Evolutionary conservation across 2,888 invertebrate genomes (phyloP).

Genomic region (Stenurella melanura): DNA sequence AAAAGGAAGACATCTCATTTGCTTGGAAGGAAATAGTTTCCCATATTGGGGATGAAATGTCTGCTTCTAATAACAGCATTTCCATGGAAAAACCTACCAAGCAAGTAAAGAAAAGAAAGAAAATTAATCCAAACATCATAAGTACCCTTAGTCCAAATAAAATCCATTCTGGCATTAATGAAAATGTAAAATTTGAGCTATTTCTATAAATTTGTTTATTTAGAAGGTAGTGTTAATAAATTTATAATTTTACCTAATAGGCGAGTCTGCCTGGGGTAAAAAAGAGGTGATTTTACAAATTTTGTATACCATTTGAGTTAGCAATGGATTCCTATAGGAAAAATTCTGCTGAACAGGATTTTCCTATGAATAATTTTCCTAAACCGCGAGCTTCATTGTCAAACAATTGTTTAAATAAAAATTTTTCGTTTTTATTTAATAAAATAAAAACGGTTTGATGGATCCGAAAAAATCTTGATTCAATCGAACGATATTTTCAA

Average conservation of each 20-base stretch:
- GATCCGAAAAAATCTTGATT: no score
- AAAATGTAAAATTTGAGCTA: constrained; percentile 49
- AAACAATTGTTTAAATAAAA: no score
- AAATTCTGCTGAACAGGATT: no score
- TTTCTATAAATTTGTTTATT: constrained; percentile 41
- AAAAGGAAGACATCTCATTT: constrained; percentile 82
- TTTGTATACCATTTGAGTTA: no score
- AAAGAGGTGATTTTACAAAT: no score
- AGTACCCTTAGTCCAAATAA: constrained; percentile 37
- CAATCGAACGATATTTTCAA: no score
- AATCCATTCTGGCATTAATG: constrained; percentile 44
- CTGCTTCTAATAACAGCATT: background rate
- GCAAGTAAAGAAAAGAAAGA: constrained; percentile 19
- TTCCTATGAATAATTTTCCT: no score
- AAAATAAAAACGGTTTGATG: no score
- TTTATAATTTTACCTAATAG: background rate
- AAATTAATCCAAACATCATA: constrained; percentile 31
- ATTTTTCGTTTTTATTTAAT: no score
- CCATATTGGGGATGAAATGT: constrained; percentile 34
- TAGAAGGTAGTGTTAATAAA: background rate
- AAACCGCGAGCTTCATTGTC: no score
- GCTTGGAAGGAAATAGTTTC: constrained; percentile 76
- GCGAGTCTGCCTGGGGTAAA: no score
- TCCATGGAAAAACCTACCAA: constrained; percentile 1
- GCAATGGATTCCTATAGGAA: no score